Evolutionary conservation across 2,797 vertebrate genomes (phyloP), one percentile per base, ranked within the genome.

Genomic region (Esox lucius): DNA sequence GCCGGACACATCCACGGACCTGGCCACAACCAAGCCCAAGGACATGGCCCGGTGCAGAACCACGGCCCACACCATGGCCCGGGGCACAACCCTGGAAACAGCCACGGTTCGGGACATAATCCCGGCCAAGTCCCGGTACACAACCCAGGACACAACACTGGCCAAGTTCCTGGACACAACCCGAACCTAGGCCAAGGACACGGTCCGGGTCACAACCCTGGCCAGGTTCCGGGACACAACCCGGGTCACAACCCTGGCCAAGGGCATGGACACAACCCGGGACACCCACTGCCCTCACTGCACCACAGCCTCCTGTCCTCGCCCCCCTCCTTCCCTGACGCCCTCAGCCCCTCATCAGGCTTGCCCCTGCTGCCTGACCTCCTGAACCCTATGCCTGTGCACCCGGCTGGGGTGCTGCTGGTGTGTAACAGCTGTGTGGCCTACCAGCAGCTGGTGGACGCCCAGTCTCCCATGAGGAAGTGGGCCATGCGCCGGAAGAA

Each of bases 371-470:
- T 95, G 74, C 89, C 92, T 0, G 94, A 95, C 87, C 91, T 95
- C 84, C 88, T 95, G 71, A 90, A 88, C 87, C 87, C 93, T 0
- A 83, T 91, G 89, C 91, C 96, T 0, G 96, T 98, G 76, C 97
- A 96, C 76, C 98, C 97, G 0, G 96, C 97, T 0, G 96, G 96
- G 9, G 93, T 98, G 61, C 93, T 99, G 81, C 94, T 99, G 48
- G 96, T 99, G 74, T 99, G 98, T 89, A 99, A 99, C 93, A 97
- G 95, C 88, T 99, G 97, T 1, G 85, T 95, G 4, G 95, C 96
- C 2, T 99, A 98, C 70, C 96, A 98, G 19, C 96, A 97, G 91
- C 87, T 99, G 5, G 91, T 97, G 66, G 95, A 96, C 73, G 89
- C 94, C 0, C 96, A 98, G 91, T 92, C 94, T 0, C 96, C 94